Evolutionary conservation across 2,888 invertebrate species (phyloP).

Genomic region (Liodrosophila aerea): DNA sequence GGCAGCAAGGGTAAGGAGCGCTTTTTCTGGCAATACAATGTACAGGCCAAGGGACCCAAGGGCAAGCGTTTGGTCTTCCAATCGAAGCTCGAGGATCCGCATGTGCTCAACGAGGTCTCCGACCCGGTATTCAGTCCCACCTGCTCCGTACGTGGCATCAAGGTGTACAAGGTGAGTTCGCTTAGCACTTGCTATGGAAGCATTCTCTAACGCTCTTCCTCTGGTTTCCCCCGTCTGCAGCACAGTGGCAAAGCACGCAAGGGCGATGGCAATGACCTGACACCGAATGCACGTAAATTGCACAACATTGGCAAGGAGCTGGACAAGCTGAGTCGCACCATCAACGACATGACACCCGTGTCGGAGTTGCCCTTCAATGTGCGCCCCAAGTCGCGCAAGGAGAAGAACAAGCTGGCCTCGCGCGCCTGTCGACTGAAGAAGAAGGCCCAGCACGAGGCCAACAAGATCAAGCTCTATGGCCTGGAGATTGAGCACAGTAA

Average conservation of each 20-base stretch:
- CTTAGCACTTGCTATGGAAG: constrained; percentile 1
- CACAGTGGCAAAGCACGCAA: constrained; percentile 94
- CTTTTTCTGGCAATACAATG: constrained; percentile 99
- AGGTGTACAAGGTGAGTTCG: constrained; percentile 84
- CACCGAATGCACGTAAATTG: constrained; percentile 96
- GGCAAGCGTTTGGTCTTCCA: constrained; percentile 93
- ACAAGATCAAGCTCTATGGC: constrained; percentile 97
- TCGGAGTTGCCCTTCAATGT: constrained; percentile 95
- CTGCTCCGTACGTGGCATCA: constrained; percentile 94
- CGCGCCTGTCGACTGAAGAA: constrained; percentile 98
- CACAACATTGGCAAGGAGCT: constrained; percentile 95
- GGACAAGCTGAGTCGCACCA: constrained; percentile 93
- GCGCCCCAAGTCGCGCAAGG: constrained; percentile 95
- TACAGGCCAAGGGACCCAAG: constrained; percentile 98
- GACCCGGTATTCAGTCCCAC: constrained; percentile 98
- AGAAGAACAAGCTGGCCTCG: constrained; percentile 98
- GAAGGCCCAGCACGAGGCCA: constrained; percentile 99
- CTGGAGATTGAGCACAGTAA: constrained; percentile 97
- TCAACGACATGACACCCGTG: constrained; percentile 97
- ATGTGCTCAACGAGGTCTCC: constrained; percentile 93
- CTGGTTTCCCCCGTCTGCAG: too few relatives aligned
- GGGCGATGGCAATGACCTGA: constrained; percentile 98
- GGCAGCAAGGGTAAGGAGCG: constrained; percentile 88
- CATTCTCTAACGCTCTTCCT: too few relatives aligned
- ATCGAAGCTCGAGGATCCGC: constrained; percentile 94